Base-by-base conservation (phyloP, 2,797 vertebrate genomes). In the Leptoclinus maculatus region DNA sequence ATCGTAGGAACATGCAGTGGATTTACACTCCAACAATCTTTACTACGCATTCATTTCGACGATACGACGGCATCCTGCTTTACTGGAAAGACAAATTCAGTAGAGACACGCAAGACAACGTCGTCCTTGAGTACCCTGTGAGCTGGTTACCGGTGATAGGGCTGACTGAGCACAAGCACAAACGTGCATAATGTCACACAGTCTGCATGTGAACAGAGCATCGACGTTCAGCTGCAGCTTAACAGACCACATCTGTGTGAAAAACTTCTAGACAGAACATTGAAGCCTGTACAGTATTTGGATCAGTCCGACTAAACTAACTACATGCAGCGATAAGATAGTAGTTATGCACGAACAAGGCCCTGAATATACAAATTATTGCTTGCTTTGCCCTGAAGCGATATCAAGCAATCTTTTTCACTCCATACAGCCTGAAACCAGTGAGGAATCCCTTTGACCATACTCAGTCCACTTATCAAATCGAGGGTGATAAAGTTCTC, bases 331-430 rank as follows among this genome's bases (percentile, higher is more conserved):
- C 68, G 21, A 54, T 47, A n/a, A 74, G 41, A 84, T 53, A n/a
- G 21, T 80, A 45, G 25, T 66, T 66, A 73, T 63, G 21, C 32
- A 66, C 19, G 12, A 36, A 38, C 34, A 62, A 66, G 77, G 9
- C 11, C 29, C 5, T 39, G 45, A 77, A 64, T 47, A 64, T 65
- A 76, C 81, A 59, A 80, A 83, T 66, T 70, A 80, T 67, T 73
- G 41, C 74, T 76, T 25, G 64, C 23, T 79, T 76, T 74, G 51
- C 76, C 78, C 80, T 47, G 17, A 85, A 78, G 80, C 82, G 54
- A 71, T 72, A 66, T 16, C 36, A 67, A 66, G 49, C 27, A 69
- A 77, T 47, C 73, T 62, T 68, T 80, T 63, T 62, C 58, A 75
- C 47, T 75, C 34, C 74, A 66, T 49, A 74, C 27, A 74, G 54